Conservation (phyloP, 2,113 vertebrate species). For the Megalops atlanticus region DNA sequence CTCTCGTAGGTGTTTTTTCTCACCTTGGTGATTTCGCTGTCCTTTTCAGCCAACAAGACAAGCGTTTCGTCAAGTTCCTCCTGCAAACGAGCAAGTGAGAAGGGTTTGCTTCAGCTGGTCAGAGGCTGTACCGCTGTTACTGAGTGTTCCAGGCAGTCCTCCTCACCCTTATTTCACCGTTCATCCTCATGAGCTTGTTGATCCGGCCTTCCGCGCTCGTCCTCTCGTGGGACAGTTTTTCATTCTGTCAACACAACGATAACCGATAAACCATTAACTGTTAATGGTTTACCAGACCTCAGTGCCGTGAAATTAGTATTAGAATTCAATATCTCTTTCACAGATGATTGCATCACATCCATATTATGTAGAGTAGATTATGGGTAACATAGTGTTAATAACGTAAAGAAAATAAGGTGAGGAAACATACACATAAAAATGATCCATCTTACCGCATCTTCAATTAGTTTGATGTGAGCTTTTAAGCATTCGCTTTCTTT, state of each 20-base stretch:
- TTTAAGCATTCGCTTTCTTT: conserved; percentile 66
- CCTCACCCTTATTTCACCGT: conserved; percentile 62
- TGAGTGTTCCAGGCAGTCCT: no score
- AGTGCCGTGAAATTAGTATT: no score
- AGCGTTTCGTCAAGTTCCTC: conserved; percentile 63
- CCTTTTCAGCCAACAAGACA: conserved; percentile 58
- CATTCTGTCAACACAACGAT: conserved; percentile 58
- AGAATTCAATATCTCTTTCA: background rate
- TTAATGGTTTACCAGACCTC: no score
- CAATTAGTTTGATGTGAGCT: conserved; percentile 58
- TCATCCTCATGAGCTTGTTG: conserved; percentile 62
- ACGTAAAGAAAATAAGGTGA: background rate
- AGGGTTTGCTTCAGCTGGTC: background rate
- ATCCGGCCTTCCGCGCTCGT: conserved; percentile 58
- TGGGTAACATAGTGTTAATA: background rate
- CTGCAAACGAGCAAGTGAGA: conserved; percentile 50
- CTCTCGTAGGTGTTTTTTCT: background rate
- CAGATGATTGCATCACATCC: background rate
- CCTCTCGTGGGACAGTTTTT: conserved; percentile 64
- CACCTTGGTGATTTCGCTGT: conserved; percentile 68
- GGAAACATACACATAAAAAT: background rate
- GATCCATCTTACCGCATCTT: conserved; percentile 63
- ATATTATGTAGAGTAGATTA: background rate
- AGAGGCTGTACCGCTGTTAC: no score
- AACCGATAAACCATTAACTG: background rate